phyloP scores from a whole-genome alignment of 2,888 invertebrate genomes.

The Lissonota sp. region DNA sequence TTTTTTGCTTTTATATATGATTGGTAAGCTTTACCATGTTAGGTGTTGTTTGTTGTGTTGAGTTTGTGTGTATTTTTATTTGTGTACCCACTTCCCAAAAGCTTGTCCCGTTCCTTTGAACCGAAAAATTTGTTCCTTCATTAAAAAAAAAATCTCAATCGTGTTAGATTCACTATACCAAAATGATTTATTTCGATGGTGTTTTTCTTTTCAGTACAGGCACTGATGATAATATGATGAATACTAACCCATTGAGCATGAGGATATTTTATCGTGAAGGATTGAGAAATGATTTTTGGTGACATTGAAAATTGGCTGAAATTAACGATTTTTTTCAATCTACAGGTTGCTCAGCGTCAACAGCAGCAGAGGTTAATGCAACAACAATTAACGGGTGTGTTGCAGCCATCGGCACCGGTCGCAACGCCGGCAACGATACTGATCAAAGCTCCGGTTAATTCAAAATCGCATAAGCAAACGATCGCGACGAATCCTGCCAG shows the following conservation, averaged over 20 bases:
- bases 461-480: slow-evolving; percentile 79
- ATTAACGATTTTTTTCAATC: slow-evolving; percentile 31
- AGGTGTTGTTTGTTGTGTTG: slow-evolving; percentile 66
- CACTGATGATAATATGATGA: slow-evolving; percentile 62
- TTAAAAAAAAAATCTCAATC: not conserved
- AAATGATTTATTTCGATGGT: slow-evolving; percentile 39
- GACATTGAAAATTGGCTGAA: slow-evolving; percentile 2
- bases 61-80: slow-evolving; percentile 64
- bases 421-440: slow-evolving; percentile 77
- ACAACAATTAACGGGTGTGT: slow-evolving; percentile 83
- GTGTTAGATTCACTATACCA: slow-evolving; percentile 47
- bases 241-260: slow-evolving; percentile 63
- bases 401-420: slow-evolving; percentile 75
- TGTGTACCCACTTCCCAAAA: slow-evolving; percentile 32
- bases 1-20: slow-evolving; percentile 39
- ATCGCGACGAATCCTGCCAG: slow-evolving; percentile 80
- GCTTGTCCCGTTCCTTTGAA: slow-evolving; percentile 23
- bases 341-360: slow-evolving; percentile 89
- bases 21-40: slow-evolving; percentile 53
- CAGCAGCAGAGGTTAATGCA: slow-evolving; percentile 86
- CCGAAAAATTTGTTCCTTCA: not conserved
- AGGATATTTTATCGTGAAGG: slow-evolving; percentile 14
- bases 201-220: slow-evolving; percentile 53
- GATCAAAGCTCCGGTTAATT: slow-evolving; percentile 77
- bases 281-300: slow-evolving; percentile 8